Evolutionary conservation across 1,140 invertebrate species (phyloP), one percentile per base, ranked within the genome.

Genomic region (Campoletis sonorensis): DNA sequence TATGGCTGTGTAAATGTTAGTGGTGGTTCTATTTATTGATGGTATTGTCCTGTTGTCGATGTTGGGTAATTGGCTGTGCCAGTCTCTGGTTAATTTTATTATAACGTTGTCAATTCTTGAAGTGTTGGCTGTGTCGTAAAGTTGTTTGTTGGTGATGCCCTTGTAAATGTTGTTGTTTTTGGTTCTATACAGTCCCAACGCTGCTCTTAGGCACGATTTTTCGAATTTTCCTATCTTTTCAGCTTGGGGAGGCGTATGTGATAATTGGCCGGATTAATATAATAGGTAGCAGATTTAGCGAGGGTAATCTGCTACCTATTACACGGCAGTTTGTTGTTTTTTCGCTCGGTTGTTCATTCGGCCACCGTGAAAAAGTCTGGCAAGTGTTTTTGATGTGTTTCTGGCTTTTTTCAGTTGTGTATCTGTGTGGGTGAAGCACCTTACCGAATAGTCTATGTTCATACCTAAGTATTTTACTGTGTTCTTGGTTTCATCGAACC

Each of bases 211-310:
- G 40, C 81, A 82, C 4, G 27, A 16, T 51, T 70, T 58, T 75
- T 82, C 77, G 58, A 82, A 73, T 15, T 23, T 0, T 58, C 71
- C 33, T 1, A 83, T 21, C 67, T 81, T 77, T 51, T 81, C 82
- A 1, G 64, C 45, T 13, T 27, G 21, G 79, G 1, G 49, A 27
- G 33, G 82, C 82, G 26, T 83, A 83, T 0, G 80, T 84, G 0
- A 85, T 27, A 0, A 86, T 77, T 0, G 85, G 84, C 70, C 84
- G 68, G 0, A 86, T 82, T 18, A 85, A 33, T 16, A n/a, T n/a
- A 81, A 68, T 3, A 80, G 40, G 51, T 86, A 85, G 13, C 79
- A 82, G 0, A 85, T 84, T 10, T 83, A 33, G 72, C 82, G n/a
- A n/a, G n/a, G n/a, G n/a, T n/a, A n/a, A n/a, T n/a, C n/a, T n/a